Evolutionary conservation across 2,113 vertebrate genomes (phyloP).

Genomic region (Lepidothrix coronata): DNA sequence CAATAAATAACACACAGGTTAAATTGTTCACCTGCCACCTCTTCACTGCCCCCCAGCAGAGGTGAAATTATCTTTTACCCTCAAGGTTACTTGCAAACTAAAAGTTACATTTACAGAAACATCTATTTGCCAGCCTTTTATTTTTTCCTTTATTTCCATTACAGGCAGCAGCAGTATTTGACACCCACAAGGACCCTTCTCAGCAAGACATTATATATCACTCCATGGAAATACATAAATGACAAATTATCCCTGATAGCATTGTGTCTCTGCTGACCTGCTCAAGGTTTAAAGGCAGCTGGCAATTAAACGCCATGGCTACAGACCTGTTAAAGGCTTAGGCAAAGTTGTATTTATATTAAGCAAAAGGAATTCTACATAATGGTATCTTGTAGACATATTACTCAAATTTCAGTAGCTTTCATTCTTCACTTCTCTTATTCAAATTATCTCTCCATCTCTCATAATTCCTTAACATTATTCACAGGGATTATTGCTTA

Average conservation of each 20-base stretch:
- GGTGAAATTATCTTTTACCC: conserved; percentile 34
- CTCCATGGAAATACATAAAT: conserved; percentile 66
- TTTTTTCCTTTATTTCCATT: conserved; percentile 45
- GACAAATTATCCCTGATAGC: conserved; percentile 70
- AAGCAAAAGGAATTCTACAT: conserved; percentile 12
- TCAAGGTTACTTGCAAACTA: conserved; percentile 46
- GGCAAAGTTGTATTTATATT: not conserved
- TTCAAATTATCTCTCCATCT: conserved; percentile 1
- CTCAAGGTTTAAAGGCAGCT: conserved; percentile 69
- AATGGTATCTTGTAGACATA: not conserved
- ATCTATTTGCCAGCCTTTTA: conserved; percentile 50
- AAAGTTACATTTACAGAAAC: conserved; percentile 57
- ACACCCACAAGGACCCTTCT: conserved; percentile 71
- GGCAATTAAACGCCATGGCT: conserved; percentile 62
- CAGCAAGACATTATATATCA: conserved; percentile 67
- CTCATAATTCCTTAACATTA: not conserved
- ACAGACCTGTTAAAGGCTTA: conserved; percentile 24
- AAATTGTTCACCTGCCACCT: conserved; percentile 40
- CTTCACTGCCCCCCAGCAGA: conserved; percentile 22
- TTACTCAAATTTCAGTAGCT: not conserved
- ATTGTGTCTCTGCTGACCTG: conserved; percentile 60
- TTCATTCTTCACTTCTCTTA: conserved; percentile 13
- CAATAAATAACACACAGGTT: conserved; percentile 40
- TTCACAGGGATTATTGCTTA: not conserved
- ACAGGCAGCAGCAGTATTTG: conserved; percentile 48